Evolutionary conservation across 1,140 invertebrate genomes (phyloP), one percentile per base, ranked within the genome.

Genomic region (Pseudomyrmex dendroicus): DNA sequence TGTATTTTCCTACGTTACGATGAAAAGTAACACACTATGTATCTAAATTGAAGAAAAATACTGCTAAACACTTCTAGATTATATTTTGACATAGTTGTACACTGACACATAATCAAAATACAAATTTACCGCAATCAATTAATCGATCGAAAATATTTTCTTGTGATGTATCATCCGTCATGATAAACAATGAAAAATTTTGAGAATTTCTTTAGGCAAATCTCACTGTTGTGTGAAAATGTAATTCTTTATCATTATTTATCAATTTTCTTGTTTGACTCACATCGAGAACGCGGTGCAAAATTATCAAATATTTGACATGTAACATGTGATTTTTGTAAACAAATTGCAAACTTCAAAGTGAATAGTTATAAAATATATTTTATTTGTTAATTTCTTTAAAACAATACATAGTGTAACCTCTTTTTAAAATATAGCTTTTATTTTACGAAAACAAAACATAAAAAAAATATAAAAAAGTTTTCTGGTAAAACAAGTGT

Each of bases 61-160:
- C 35, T 35, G 35, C 0, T 35, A 35, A 35, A 35, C 4, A 35
- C 5, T 4, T 35, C 5, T 35, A 35, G 5, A 35, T 35, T 35
- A 5, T 35, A 35, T 35, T 35, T 35, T 35, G 4, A 35, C 35
- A 35, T 35, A 5, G 5, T 35, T 35, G 5, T 7, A n/a, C n/a
- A n/a, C n/a, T n/a, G n/a, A n/a, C n/a, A n/a, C n/a, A 35, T 35
- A 35, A 35, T 35, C 35, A 35, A 35, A 5, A 35, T 35, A 52
- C 50, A 76, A 70, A 54, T 50, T 83, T 83, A 87, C 85, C 54
- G 7, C 22, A 63, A 1, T 78, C 57, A 0, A 73, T 57, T 22
- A 87, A n/a, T 70, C 44, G 74, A 70, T 62, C 15, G 3, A 84
- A 10, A 22, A 84, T n/a, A 57, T 17, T 73, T 35, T 35, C 66